A percentile compares a stretch with the other conserved stretches of the same genome.
Conservation (phyloP, 2,113 vertebrate genomes). For the Jacana jacana region DNA sequence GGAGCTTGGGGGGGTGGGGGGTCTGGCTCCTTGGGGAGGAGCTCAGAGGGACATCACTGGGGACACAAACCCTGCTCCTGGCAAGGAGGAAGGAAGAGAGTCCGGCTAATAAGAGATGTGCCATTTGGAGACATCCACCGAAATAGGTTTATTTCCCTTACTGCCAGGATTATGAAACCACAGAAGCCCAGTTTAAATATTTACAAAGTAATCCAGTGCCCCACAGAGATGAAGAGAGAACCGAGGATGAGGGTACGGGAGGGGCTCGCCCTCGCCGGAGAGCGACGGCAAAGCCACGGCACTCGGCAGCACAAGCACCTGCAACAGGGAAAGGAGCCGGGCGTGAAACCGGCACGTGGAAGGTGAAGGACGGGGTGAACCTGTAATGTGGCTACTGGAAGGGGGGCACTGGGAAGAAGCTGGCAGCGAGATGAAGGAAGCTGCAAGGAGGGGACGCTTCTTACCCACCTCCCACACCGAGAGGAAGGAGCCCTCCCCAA, state of each 20-base stretch:
- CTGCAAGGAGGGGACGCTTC: background rate
- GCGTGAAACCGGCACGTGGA: background rate
- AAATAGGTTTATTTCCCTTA: conserved; percentile 64
- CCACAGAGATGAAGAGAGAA: conserved; percentile 39
- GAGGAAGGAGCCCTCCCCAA: background rate
- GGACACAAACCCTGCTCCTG: too few relatives aligned
- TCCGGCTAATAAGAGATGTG: background rate
- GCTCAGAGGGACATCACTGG: background rate
- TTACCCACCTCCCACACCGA: background rate
- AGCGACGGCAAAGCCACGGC: background rate
- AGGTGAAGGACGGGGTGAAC: background rate
- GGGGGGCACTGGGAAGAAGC: background rate
- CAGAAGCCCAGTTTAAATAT: conserved; percentile 56
- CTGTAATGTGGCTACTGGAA: background rate
- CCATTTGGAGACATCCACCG: conserved; percentile 11
- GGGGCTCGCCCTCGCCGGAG: background rate
- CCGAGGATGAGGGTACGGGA: background rate
- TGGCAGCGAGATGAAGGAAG: background rate
- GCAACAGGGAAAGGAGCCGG: background rate
- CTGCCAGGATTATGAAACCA: conserved; percentile 54
- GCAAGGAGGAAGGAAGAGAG: background rate
- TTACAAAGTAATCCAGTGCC: conserved; percentile 56
- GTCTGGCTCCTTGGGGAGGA: background rate
- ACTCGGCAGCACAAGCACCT: background rate
- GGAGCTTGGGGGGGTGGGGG: too few relatives aligned